Evolutionary conservation across 2,113 vertebrate genomes (phyloP).

Genomic region (Trematomus loennbergii): DNA sequence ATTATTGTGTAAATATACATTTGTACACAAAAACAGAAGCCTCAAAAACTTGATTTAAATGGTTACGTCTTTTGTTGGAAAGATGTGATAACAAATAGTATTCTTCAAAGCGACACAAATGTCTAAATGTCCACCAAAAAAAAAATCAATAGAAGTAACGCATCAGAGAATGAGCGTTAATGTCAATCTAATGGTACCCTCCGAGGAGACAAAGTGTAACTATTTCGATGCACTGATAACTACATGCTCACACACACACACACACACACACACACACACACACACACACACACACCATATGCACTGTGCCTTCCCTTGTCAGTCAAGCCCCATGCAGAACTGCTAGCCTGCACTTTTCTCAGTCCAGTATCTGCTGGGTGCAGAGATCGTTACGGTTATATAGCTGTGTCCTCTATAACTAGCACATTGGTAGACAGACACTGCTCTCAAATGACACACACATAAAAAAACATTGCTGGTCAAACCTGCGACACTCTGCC

Average conservation of each 20-base stretch:
- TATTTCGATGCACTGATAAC: neutral
- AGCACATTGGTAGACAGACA: slow-evolving; percentile 25
- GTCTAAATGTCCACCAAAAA: neutral
- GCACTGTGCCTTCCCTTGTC: slow-evolving; percentile 47
- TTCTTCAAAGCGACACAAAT: slow-evolving; percentile 6
- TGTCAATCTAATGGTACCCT: neutral
- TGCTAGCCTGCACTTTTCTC: slow-evolving; percentile 60
- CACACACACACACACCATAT: slow-evolving; percentile 39
- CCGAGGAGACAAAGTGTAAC: neutral
- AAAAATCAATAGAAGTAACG: neutral
- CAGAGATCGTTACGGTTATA: slow-evolving; percentile 43
- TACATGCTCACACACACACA: too few relatives aligned
- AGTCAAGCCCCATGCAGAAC: slow-evolving; percentile 40
- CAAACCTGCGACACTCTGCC: slow-evolving; percentile 35
- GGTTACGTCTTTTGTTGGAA: neutral
- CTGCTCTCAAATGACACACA: slow-evolving; percentile 30
- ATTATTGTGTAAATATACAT: neutral
- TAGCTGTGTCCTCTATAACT: slow-evolving; percentile 40
- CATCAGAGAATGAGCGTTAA: neutral
- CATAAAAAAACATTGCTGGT: slow-evolving; percentile 33
- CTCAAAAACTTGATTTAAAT: neutral
- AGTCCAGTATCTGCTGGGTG: slow-evolving; percentile 59
- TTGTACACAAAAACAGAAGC: neutral
- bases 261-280: slow-evolving; percentile 27
- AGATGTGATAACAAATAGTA: neutral